Conservation (phyloP, 2,797 vertebrate species). For the Balearica regulorum region DNA sequence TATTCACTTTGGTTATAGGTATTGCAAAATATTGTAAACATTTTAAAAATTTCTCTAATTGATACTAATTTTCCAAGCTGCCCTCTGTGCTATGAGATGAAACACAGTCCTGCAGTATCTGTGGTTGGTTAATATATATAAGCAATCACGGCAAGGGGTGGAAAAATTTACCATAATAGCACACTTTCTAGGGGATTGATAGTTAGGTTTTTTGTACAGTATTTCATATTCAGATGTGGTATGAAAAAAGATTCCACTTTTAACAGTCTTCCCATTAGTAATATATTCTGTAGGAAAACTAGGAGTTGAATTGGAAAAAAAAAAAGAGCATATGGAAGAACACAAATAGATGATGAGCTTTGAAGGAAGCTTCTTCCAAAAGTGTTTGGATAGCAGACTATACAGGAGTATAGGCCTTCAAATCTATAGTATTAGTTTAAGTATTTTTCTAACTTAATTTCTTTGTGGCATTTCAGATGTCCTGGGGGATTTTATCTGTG, state of each 20-base stretch:
- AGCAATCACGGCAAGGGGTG: background rate
- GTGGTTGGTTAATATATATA: background rate
- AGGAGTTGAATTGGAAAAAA: background rate
- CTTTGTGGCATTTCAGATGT: background rate
- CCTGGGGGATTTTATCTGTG: background rate
- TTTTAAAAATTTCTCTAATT: background rate
- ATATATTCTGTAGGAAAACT: background rate
- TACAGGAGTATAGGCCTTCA: background rate
- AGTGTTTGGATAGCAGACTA: background rate
- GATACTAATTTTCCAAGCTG: background rate
- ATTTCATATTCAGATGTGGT: background rate
- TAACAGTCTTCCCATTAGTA: background rate
- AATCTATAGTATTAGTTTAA: background rate
- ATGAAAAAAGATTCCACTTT: background rate
- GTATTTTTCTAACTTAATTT: background rate
- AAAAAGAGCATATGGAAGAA: background rate
- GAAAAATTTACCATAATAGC: background rate
- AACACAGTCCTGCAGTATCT: background rate
- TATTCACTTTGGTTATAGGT: background rate
- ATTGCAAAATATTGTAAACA: background rate
- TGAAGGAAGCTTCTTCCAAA: background rate
- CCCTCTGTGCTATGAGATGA: background rate
- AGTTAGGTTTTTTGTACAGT: background rate
- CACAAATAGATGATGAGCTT: background rate
- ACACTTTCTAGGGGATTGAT: background rate